Base-by-base conservation (phyloP, 1,140 invertebrate species). In the Bursaphelenchus mucronatus region DNA sequence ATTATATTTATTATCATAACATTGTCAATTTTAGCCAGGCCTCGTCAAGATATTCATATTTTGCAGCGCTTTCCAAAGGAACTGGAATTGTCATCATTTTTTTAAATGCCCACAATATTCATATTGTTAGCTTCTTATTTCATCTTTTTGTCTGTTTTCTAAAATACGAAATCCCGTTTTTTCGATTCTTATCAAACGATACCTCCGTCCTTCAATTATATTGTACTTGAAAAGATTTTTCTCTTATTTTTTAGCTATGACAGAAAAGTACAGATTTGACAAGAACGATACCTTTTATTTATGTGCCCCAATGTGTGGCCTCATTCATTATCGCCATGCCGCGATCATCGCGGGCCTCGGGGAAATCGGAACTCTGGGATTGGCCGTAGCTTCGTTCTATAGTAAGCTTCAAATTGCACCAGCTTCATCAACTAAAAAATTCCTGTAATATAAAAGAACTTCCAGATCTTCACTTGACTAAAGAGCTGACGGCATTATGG, bases 251-350 rank as follows among this genome's bases (percentile, higher is more conserved):
- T 41, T 9, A 47, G 54, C 57, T 15, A 15, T 54, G 63, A 53
- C 69, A 10, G 67, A 40, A 15, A 62, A 72, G 15, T 66, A 66
- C 41, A 30, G n/a, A n/a, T 75, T 79, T 47, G 76, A 75, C 64
- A 71, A 62, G n/a, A 66, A 75, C 51, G 76, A 75, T 45, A 61
- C 71, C 8, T 76, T 75, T 15, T 75, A 75, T 61, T 46, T 79
- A 63, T 71, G 76, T 13, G 76, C 73, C 15, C 73, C 73, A 21
- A 64, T 61, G 4, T 79, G 72, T 41, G 61, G 64, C 43, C 47
- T 79, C 8, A n/a, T 75, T 39, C 73, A 75, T 49, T 75, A 79
- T 57, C 76, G 73, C 6, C 47, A 76, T n/a, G 73, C 71, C 8
- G 73, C 73, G 10, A 58, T 78, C n/a, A 8, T 78, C 11, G 71